Percentiles rank a stretch among this genome's conserved stretches.
Conservation (phyloP, 2,797 vertebrate species). For the Peromyscus nudipes region DNA sequence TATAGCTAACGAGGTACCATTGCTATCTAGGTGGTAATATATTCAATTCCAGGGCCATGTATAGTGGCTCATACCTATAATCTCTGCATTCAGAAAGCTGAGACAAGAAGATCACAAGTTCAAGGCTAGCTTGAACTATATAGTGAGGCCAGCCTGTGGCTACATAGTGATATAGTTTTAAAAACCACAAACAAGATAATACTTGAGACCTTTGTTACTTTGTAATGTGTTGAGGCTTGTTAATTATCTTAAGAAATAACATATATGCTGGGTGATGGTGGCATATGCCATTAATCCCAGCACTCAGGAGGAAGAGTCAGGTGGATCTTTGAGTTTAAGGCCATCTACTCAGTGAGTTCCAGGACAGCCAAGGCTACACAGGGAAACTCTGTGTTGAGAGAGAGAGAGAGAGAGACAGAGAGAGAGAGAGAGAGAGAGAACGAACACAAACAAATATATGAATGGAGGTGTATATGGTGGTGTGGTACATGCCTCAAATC, state of each 20-base stretch:
- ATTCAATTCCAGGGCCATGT: background rate
- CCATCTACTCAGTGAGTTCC: background rate
- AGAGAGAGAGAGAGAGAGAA: no score
- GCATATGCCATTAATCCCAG: background rate
- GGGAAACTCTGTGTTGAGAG: background rate
- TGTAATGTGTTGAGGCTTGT: slow-evolving; percentile 1
- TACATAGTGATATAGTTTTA: background rate
- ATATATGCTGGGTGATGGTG: background rate
- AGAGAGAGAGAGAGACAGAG: no score
- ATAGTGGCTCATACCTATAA: background rate
- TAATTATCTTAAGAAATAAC: background rate
- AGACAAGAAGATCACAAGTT: background rate
- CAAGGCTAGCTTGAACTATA: background rate
- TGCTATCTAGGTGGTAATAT: background rate
- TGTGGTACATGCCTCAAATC: background rate
- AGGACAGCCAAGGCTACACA: background rate
- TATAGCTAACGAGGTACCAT: background rate
- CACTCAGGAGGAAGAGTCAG: background rate
- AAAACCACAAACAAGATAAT: background rate
- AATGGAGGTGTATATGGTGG: background rate
- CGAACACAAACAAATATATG: background rate
- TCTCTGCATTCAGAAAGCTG: background rate
- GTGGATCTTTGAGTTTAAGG: background rate
- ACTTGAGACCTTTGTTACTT: slow-evolving; percentile 30
- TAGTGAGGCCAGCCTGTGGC: background rate